Evolutionary conservation across 2,113 vertebrate species (phyloP).

Genomic region (Suncus etruscus): DNA sequence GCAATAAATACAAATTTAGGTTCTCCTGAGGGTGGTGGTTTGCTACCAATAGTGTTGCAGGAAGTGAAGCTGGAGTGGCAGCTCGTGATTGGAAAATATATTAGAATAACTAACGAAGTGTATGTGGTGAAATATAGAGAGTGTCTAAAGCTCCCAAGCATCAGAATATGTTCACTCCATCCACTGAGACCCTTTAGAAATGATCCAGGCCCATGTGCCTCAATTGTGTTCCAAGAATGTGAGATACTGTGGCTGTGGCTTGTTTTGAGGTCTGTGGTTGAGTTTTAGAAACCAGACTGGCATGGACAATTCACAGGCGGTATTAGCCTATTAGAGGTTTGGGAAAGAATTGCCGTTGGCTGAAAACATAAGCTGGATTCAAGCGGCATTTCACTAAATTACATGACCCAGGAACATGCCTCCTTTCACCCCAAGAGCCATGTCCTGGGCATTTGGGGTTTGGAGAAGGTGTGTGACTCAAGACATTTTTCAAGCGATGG

Average conservation of each 20-base stretch:
- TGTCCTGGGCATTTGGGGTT: not conserved
- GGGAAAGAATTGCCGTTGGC: not conserved
- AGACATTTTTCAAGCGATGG: not conserved
- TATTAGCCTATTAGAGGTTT: not conserved
- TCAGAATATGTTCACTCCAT: accelerated
- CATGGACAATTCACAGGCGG: too few relatives aligned
- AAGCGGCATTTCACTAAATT: not conserved
- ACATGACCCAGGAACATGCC: too few relatives aligned
- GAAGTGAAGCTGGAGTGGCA: too few relatives aligned
- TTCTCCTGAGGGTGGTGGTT: not conserved
- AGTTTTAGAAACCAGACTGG: too few relatives aligned
- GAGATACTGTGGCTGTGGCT: not conserved
- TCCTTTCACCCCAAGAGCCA: not conserved
- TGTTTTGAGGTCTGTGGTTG: not conserved
- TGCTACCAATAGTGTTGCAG: too few relatives aligned
- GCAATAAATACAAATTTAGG: not conserved
- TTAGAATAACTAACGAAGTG: not conserved
- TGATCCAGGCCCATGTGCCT: not conserved
- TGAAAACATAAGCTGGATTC: not conserved
- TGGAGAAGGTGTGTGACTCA: not conserved
- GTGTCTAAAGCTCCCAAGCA: not conserved
- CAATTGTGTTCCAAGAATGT: not conserved
- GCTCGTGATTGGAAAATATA: not conserved
- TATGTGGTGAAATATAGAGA: not conserved
- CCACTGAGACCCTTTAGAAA: not conserved